These are phyloP conservation scores for Eulemur coronatus DNA, from an alignment of 2,797 vertebrate genomes.

Conservation along the genomic window DNA sequence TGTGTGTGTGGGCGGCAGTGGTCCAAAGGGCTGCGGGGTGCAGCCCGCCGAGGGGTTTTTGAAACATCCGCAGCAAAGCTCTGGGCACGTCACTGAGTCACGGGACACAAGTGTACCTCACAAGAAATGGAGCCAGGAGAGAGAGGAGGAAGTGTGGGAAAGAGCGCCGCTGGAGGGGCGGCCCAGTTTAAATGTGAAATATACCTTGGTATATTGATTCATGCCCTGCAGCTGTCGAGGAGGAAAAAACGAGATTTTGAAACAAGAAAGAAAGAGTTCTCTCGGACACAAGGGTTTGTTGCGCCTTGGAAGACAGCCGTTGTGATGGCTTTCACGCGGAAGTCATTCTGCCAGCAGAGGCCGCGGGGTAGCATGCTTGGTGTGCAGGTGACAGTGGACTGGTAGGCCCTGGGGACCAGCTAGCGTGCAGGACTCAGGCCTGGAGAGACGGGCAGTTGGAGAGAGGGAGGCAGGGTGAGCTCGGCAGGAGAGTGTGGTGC, in stretches of 20 bases:
- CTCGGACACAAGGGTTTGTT: neutral
- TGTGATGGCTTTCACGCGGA: neutral
- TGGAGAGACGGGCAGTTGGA: neutral
- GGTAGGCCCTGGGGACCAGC: too few relatives aligned
- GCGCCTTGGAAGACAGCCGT: neutral
- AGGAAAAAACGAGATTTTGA: neutral
- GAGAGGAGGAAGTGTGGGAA: neutral
- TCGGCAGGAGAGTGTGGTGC: neutral
- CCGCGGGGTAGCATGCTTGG: rapidly evolving
- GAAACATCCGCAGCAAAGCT: neutral
- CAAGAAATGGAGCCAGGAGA: neutral
- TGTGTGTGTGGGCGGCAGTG: neutral
- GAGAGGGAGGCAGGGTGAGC: neutral
- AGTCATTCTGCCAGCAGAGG: neutral
- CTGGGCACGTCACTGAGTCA: neutral
- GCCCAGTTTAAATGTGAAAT: neutral
- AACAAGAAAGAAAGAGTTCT: neutral
- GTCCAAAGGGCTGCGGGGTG: neutral
- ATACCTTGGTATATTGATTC: neutral
- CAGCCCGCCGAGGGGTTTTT: neutral
- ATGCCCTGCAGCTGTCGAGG: neutral
- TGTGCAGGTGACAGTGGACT: rapidly evolving
- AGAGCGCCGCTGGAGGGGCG: neutral
- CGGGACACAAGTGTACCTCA: neutral
- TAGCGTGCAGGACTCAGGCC: neutral